Conservation (phyloP, 1,140 invertebrate genomes). For the Pseudomyrmex pallidus region DNA sequence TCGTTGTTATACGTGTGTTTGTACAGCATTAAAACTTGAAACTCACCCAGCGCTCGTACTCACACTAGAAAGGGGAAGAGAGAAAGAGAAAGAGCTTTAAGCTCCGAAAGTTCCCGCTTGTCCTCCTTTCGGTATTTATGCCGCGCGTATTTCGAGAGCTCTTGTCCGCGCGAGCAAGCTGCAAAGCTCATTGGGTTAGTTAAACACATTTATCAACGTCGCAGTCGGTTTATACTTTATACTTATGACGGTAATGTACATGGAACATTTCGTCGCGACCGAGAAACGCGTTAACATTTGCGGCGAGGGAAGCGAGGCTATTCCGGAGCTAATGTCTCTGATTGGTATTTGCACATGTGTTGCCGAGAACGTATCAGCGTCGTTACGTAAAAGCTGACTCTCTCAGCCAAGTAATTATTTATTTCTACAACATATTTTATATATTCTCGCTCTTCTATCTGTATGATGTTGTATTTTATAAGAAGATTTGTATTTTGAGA, state of each 20-base stretch:
- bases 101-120: conserved; percentile 62
- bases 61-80: not conserved
- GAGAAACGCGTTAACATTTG: conserved; percentile 7
- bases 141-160: conserved; percentile 68
- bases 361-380: not conserved
- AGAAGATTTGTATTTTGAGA: too few species aligned
- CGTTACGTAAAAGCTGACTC: not conserved
- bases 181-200: conserved; percentile 68
- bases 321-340: not conserved
- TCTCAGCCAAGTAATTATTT: not conserved
- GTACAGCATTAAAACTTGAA: conserved; percentile 73
- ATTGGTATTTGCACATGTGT: not conserved
- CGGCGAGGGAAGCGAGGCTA: not conserved
- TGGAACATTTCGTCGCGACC: not conserved
- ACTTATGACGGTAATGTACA: conserved; percentile 38
- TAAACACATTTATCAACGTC: conserved; percentile 69
- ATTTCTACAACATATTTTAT: too few species aligned
- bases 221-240: conserved; percentile 32
- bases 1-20: conserved; percentile 65
- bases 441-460: too few species aligned
- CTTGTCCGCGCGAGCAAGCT: conserved; percentile 56
- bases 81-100: conserved; percentile 49
- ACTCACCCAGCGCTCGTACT: conserved; percentile 31
- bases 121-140: conserved; percentile 71
- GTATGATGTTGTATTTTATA: too few species aligned